phyloP scores from a whole-genome alignment of 2,888 invertebrate genomes.

The Hirtodrosophila duncani region DNA sequence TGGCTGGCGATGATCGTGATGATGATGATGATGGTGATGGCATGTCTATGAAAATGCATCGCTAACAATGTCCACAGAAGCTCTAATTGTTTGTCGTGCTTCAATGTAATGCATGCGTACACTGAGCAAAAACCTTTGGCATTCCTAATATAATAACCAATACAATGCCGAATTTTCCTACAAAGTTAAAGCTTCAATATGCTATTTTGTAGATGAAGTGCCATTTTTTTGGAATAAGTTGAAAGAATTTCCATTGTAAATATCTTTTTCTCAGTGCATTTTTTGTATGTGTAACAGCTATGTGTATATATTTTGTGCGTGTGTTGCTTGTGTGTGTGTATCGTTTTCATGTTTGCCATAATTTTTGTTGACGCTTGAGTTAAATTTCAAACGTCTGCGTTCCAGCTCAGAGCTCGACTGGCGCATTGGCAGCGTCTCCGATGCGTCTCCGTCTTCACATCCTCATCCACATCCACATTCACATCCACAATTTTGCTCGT shows the following conservation, averaged over 20 bases:
- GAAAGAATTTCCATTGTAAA: no score
- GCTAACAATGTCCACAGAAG: conserved; percentile 57
- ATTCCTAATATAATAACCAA: no score
- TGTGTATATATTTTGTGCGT: conserved; percentile 1
- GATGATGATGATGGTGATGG: conserved; percentile 40
- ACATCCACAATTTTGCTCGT: conserved; percentile 25
- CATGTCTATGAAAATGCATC: conserved; percentile 64
- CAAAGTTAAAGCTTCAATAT: no score
- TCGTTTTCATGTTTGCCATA: conserved; percentile 41
- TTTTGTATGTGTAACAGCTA: conserved; percentile 3
- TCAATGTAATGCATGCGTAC: not conserved
- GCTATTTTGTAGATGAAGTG: no score
- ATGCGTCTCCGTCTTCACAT: conserved; percentile 17
- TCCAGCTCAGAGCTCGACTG: conserved; percentile 27
- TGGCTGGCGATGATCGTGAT: conserved; percentile 1
- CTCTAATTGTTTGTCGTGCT: conserved; percentile 61
- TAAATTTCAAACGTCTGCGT: conserved; percentile 55
- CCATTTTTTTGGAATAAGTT: no score
- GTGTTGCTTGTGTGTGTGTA: conserved; percentile 14
- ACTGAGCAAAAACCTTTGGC: no score
- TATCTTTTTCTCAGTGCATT: no score
- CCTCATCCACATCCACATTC: not conserved
- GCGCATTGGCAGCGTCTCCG: no score
- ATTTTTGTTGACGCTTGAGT: conserved; percentile 65
- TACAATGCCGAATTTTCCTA: no score